Percentiles rank a stretch among this genome's conserved stretches.
Conservation (phyloP, 2,113 vertebrate genomes). For the Melanotaenia duboulayi region DNA sequence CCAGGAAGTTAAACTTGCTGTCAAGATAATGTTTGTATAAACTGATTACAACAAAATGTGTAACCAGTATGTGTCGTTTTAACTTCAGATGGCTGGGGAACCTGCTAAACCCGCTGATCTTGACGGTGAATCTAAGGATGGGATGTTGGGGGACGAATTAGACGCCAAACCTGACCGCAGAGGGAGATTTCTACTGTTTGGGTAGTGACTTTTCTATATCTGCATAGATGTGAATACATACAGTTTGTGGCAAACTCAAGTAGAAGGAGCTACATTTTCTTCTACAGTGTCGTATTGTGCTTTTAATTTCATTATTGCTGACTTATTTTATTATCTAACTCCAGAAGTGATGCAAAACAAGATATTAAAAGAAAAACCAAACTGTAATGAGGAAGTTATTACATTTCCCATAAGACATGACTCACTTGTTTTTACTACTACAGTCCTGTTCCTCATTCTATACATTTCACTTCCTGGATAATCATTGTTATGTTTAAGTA, state of each 20-base stretch:
- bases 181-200: constrained; percentile 82
- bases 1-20: too few relatives aligned
- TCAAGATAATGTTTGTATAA: too few relatives aligned
- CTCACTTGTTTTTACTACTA: too few relatives aligned
- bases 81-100: constrained; percentile 66
- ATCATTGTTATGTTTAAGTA: too few relatives aligned
- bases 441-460: too few relatives aligned
- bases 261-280: background rate
- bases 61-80: background rate
- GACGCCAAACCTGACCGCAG: constrained; percentile 88
- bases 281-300: background rate
- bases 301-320: constrained; percentile 21
- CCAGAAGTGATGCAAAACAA: too few relatives aligned
- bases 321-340: too few relatives aligned
- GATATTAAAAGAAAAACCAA: too few relatives aligned
- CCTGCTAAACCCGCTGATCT: constrained; percentile 9
- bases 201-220: constrained; percentile 63
- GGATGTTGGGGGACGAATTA: constrained; percentile 43
- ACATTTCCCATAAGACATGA: too few relatives aligned
- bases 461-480: too few relatives aligned
- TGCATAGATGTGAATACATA: background rate
- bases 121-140: constrained; percentile 12
- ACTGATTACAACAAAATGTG: background rate
- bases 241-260: background rate
- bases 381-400: too few relatives aligned